Evolutionary conservation across 2,113 vertebrate species (phyloP).

Genomic region (Conger conger): DNA sequence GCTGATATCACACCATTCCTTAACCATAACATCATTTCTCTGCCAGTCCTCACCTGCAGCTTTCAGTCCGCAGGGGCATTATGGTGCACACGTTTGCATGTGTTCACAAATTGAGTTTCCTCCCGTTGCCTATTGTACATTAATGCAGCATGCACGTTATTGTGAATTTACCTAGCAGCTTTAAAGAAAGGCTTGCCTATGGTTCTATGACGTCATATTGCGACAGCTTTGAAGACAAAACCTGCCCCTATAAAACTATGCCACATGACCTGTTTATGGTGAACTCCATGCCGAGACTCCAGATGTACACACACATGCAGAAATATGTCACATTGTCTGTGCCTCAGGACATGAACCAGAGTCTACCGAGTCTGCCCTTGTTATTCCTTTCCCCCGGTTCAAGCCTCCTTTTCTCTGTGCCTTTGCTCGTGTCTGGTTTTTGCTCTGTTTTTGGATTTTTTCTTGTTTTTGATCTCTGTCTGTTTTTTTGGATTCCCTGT

Average conservation of each 20-base stretch:
- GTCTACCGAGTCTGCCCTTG: too few relatives aligned
- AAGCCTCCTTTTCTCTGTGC: too few relatives aligned
- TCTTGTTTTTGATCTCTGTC: too few relatives aligned
- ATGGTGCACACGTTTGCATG: not conserved
- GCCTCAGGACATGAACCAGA: too few relatives aligned
- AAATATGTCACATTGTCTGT: not conserved
- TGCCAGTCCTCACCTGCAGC: not conserved
- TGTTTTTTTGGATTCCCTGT: too few relatives aligned
- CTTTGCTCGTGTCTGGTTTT: too few relatives aligned
- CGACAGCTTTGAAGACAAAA: not conserved
- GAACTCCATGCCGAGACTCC: too few relatives aligned
- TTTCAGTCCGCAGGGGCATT: not conserved
- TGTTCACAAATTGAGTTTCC: not conserved
- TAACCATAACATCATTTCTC: too few relatives aligned
- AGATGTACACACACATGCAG: not conserved
- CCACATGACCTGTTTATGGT: not conserved
- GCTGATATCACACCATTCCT: too few relatives aligned
- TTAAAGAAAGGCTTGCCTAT: not conserved
- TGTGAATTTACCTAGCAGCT: not conserved
- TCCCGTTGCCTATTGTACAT: not conserved
- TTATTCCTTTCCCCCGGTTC: too few relatives aligned
- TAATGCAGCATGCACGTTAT: not conserved
- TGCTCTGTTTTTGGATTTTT: too few relatives aligned
- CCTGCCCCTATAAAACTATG: not conserved
- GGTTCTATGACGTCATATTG: not conserved